These are phyloP conservation scores for Acronicta alni DNA, from an alignment of 2,888 invertebrate species.

Conservation along the genomic window DNA sequence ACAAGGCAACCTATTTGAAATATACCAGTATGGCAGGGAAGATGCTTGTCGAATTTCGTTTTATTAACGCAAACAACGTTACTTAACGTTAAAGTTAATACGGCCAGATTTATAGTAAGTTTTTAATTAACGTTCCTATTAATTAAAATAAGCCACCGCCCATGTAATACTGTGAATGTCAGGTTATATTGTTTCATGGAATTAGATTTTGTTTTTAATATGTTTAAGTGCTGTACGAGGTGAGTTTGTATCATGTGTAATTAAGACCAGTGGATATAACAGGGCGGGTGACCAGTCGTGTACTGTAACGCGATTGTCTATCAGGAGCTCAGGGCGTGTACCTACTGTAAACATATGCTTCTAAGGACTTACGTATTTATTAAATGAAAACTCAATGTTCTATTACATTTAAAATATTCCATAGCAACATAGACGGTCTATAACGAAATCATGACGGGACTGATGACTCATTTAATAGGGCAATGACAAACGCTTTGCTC, in stretches of 20 bases:
- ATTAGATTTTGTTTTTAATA: conserved; percentile 80
- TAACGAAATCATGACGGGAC: conserved; percentile 9
- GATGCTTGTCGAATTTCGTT: not conserved
- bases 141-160: conserved; percentile 68
- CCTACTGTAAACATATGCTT: conserved; percentile 54
- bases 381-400: too few relatives aligned
- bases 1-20: too few relatives aligned
- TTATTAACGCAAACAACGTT: conserved; percentile 6
- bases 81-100: conserved; percentile 20
- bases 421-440: not conserved
- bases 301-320: conserved; percentile 52
- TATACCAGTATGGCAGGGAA: too few relatives aligned
- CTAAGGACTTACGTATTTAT: too few relatives aligned
- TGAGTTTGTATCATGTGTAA: conserved; percentile 64
- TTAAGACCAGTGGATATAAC: conserved; percentile 62
- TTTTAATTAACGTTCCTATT: conserved; percentile 58
- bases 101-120: conserved; percentile 44
- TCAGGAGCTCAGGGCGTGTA: conserved; percentile 63
- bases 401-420: not conserved
- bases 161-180: conserved; percentile 50
- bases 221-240: conserved; percentile 68
- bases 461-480: conserved; percentile 46
- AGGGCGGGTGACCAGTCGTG: conserved; percentile 60
- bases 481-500: conserved; percentile 39
- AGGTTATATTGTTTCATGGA: conserved; percentile 71